These are phyloP conservation scores for Serripes groenlandicus DNA, from an alignment of 2,888 invertebrate genomes.

Conservation along the genomic window DNA sequence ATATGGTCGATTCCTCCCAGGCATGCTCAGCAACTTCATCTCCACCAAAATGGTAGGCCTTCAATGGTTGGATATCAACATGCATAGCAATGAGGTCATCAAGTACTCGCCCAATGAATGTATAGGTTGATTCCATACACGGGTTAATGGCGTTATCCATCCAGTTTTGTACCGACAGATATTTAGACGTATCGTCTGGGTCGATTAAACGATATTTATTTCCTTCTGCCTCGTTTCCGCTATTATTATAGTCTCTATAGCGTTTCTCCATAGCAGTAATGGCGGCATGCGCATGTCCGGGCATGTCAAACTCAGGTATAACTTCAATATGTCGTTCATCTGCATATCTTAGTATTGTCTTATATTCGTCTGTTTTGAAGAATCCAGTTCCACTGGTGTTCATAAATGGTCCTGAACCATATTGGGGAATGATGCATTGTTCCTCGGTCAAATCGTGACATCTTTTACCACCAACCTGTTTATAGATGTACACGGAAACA, in stretches of 20 bases:
- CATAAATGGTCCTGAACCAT: conserved; percentile 75
- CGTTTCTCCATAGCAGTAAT: conserved; percentile 81
- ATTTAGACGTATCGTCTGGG: conserved; percentile 68
- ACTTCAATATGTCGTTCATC: conserved; percentile 78
- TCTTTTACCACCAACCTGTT: conserved; percentile 70
- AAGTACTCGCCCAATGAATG: conserved; percentile 78
- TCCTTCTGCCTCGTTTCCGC: conserved; percentile 59
- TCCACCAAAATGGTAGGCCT: conserved; percentile 82
- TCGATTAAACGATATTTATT: conserved; percentile 72
- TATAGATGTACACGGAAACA: not conserved
- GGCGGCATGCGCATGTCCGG: conserved; percentile 83
- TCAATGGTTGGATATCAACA: conserved; percentile 74
- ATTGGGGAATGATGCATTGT: conserved; percentile 75
- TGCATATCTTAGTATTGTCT: conserved; percentile 80
- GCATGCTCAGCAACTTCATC: conserved; percentile 82
- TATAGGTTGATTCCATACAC: conserved; percentile 77
- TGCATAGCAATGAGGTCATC: conserved; percentile 72
- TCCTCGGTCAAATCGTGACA: conserved; percentile 74
- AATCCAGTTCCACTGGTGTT: conserved; percentile 74
- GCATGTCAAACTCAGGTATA: conserved; percentile 85
- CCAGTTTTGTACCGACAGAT: conserved; percentile 77
- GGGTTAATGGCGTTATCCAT: conserved; percentile 79
- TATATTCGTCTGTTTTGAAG: conserved; percentile 73
- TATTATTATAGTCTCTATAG: conserved; percentile 49
- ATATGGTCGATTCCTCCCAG: conserved; percentile 81